Evolutionary conservation across 2,888 invertebrate species (phyloP), one percentile per base, ranked within the genome.

Genomic region (Digitonthophagus gazella): DNA sequence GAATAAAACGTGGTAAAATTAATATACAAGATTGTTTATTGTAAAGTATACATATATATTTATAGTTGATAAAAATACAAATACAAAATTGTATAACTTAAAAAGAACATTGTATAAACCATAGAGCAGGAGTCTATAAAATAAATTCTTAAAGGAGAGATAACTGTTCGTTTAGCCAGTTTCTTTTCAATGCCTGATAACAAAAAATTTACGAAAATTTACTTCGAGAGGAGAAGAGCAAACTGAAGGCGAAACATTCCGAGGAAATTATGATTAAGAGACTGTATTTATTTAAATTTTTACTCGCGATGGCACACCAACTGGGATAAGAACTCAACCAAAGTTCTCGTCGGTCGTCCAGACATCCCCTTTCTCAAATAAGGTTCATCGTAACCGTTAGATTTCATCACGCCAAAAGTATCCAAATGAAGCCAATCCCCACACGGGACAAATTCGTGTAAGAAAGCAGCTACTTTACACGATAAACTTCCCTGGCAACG

Each of bases 381-480:
- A 0, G 87, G 82, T 71, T 85, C 86, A 71, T 88, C 87, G 15
- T 82, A 81, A 44, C 90, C 91, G 74, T 87, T 87, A 64, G 91
- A 89, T 67, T 86, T 84, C 85, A 92, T 90, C 0, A 93, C 90
- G 74, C 92, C 92, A 72, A 90, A 90, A 0, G 91, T 93, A 80
- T 95, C 95, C 73, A 95, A 84, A 80, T 95, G 94, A 74, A 93
- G 82, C 93, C 94, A 95, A 72, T 88, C 86, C 15, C 85, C 88
- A 75, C 90, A 90, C 3, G 89, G 89, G 0, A 90, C 86, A 76
- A 90, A 90, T 78, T 92, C 90, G 57, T 87, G 85, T 0, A 95
- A 83, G 77, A 93, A 93, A 0, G 93, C 93, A 1, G 94, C 94
- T 28, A 91, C 91, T 75, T 90, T 91, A 72, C 93, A 92, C 0